Conservation (phyloP, 2,113 vertebrate species). For the Nothoprocta perdicaria region DNA sequence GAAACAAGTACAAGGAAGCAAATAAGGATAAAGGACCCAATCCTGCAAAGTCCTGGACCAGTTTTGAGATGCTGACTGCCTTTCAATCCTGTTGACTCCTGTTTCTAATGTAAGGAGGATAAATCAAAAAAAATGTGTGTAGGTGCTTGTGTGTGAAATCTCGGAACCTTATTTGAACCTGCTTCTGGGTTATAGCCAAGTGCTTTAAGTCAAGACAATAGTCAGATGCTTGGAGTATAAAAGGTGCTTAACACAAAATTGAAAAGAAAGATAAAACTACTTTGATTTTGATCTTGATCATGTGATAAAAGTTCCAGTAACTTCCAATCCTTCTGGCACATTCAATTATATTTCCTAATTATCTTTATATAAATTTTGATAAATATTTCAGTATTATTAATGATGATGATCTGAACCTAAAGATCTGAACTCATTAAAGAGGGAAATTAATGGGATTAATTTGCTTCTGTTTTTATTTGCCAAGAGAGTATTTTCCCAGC, state of each 20-base stretch:
- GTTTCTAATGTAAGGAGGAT: not conserved
- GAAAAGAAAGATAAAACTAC: constrained; percentile 11
- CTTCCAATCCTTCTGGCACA: constrained; percentile 31
- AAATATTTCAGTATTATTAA: constrained; percentile 47
- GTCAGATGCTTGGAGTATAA: constrained; percentile 56
- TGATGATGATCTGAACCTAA: not conserved
- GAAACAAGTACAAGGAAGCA: not conserved
- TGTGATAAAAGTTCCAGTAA: constrained; percentile 56
- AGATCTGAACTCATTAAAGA: constrained; percentile 66
- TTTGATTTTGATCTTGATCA: constrained; percentile 70
- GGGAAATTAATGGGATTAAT: constrained; percentile 63
- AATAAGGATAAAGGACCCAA: constrained; percentile 20
- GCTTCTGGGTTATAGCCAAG: constrained; percentile 42
- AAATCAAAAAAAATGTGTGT: constrained; percentile 17
- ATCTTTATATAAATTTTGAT: constrained; percentile 54
- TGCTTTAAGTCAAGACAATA: constrained; percentile 49
- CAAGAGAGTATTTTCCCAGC: constrained; percentile 67
- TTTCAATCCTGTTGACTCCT: not conserved
- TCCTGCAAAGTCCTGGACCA: not conserved
- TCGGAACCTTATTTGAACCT: constrained; percentile 65
- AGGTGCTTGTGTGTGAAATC: constrained; percentile 30
- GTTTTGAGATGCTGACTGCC: not conserved
- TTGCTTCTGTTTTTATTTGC: constrained; percentile 49
- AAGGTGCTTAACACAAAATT: constrained; percentile 40
- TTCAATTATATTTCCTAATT: constrained; percentile 46